These are phyloP conservation scores for Apteryx owenii DNA, from an alignment of 2,113 vertebrate species.

Conservation along the genomic window DNA sequence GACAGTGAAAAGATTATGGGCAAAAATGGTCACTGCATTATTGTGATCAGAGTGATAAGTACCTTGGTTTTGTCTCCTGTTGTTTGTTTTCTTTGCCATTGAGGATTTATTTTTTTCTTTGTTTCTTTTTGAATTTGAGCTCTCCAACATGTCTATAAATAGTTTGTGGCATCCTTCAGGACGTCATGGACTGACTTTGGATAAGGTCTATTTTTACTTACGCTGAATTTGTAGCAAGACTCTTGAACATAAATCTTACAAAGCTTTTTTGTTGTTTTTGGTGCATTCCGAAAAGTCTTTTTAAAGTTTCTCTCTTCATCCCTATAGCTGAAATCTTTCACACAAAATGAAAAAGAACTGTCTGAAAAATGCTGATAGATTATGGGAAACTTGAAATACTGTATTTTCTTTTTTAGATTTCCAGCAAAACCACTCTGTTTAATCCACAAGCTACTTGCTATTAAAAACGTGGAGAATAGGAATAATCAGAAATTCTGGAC, in stretches of 20 bases:
- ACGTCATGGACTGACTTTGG: neutral
- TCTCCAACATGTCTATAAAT: neutral
- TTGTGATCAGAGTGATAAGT: neutral
- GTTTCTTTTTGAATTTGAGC: neutral
- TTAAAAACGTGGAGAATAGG: neutral
- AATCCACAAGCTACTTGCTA: neutral
- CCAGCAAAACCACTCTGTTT: neutral
- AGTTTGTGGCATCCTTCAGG: neutral
- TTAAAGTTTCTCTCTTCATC: neutral
- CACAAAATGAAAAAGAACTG: neutral
- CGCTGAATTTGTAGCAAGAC: neutral
- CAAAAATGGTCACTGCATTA: neutral
- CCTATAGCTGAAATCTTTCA: neutral
- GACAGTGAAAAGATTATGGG: neutral
- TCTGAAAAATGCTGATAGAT: neutral
- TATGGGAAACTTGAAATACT: neutral
- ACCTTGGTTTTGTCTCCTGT: neutral
- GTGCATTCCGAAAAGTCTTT: neutral
- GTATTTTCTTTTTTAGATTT: neutral
- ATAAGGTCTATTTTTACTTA: neutral
- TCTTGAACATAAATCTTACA: neutral
- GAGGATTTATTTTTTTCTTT: neutral
- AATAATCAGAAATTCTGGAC: neutral
- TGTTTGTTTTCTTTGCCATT: constrained; percentile 23
- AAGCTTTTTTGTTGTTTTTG: neutral